Evolutionary conservation across 2,113 vertebrate genomes (phyloP), one percentile per base, ranked within the genome.

Genomic region (Tychaedon coryphoeus): DNA sequence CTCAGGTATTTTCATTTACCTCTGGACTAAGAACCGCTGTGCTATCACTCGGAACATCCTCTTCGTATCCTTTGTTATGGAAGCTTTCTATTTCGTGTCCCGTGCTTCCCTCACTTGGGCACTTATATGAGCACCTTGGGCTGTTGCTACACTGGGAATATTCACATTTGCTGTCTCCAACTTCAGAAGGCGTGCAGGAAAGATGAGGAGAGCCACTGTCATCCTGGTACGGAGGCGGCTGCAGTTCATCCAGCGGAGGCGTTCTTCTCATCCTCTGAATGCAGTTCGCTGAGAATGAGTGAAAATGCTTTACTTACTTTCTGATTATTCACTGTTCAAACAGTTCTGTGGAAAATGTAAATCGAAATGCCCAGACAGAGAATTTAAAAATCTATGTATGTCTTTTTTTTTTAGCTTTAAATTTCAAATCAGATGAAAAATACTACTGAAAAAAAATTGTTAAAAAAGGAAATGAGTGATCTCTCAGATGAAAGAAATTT

Each of bases 241-340:
- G 99, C 60, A 99, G 97, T 95, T 99, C 99, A 73, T 99, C 99
- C 95, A 99, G 97, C 0, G 99, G 99, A 28, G 99, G 99, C 2
- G 99, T 99, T 91, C 98, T 98, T 96, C 99, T 98, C 99, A 99
- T 99, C 95, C 99, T 98, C 98, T 99, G 99, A 96, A 99, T 99
- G 96, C 99, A 99, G 98, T 99, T 99, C 4, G 98, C 99, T 99
- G 97, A 87, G 83, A 96, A 94, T 15, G 95, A 97, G 92, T 42
- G 80, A 98, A 96, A 98, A 96, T 84, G 77, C 48, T 94, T 93
- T 93, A 93, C 25, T 95, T 73, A 95, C 61, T 87, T 92, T 76
- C 70, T 89, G 58, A 38, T 79, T 74, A 65, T 61, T 85, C 74
- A 88, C 40, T 28, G 34, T 38, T 67, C 26, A 78, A 72, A 58